Evolutionary conservation across 2,797 vertebrate genomes (phyloP).

Genomic region (Harpagifer antarcticus): DNA sequence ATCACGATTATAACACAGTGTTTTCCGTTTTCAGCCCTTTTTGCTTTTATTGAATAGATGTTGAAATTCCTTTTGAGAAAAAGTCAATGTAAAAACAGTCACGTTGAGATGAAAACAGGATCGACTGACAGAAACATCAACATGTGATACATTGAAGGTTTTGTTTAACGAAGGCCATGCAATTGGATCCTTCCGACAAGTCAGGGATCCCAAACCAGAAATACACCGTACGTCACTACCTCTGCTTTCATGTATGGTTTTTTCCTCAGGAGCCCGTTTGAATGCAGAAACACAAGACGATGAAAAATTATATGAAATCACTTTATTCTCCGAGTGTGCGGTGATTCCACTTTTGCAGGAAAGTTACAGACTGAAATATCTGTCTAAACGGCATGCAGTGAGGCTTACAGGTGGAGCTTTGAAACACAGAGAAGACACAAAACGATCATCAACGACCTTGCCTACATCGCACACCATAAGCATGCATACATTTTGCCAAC

Average conservation of each 20-base stretch:
- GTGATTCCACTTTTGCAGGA: conserved; percentile 94
- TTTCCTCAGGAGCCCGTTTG: conserved; percentile 30
- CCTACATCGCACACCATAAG: conserved; percentile 83
- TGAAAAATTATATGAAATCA: conserved; percentile 89
- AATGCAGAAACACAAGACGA: conserved; percentile 82
- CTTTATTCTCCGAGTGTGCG: conserved; percentile 90
- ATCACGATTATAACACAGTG: conserved; percentile 73
- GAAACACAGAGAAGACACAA: conserved; percentile 87
- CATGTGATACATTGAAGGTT: conserved; percentile 67
- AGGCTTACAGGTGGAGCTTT: conserved; percentile 86
- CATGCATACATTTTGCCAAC: conserved; percentile 89
- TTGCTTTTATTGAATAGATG: conserved; percentile 80
- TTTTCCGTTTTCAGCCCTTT: conserved; percentile 82
- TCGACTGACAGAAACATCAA: conserved; percentile 67
- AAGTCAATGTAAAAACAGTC: conserved; percentile 53
- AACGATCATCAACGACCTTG: conserved; percentile 85
- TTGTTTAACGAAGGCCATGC: conserved; percentile 53
- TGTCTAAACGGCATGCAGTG: conserved; percentile 93
- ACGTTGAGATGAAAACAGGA: conserved; percentile 62
- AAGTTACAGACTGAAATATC: conserved; percentile 87
- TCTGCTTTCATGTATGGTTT: conserved; percentile 11
- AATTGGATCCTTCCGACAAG: conserved; percentile 46
- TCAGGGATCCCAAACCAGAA: conserved; percentile 27
- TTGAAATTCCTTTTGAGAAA: conserved; percentile 61
- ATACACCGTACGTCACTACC: conserved; percentile 27